Conservation (phyloP, 2,888 invertebrate genomes). For the Diogma glabrata region DNA sequence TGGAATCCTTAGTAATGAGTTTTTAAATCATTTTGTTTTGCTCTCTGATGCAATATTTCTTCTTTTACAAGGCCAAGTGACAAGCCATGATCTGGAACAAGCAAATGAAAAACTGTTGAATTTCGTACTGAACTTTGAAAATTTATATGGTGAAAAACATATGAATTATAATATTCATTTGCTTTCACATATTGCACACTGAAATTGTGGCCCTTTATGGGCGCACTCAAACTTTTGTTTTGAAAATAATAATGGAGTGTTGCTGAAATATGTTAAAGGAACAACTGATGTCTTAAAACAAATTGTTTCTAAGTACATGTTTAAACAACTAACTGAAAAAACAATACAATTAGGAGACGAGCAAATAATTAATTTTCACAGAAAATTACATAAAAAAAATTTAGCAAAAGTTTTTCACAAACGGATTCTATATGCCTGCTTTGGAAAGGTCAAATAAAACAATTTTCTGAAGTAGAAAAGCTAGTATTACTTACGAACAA, state of each 20-base stretch:
- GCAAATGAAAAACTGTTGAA: not conserved
- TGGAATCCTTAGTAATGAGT: not conserved
- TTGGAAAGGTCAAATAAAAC: not conserved
- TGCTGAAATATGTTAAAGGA: not conserved
- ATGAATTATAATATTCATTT: constrained; percentile 10
- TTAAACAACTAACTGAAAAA: not conserved
- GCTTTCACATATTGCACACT: not conserved
- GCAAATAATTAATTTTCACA: not conserved
- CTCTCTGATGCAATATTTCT: constrained; percentile 4
- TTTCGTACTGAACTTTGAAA: constrained; percentile 8
- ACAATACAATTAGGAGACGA: not conserved
- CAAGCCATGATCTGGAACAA: not conserved
- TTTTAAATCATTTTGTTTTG: not conserved
- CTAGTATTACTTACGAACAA: not conserved
- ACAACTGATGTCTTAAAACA: constrained; percentile 5
- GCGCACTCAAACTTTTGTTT: constrained; percentile 1
- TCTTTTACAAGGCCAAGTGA: not conserved
- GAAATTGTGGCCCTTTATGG: constrained; percentile 5
- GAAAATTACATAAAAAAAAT: not conserved
- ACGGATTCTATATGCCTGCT: not conserved
- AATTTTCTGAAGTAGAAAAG: not conserved
- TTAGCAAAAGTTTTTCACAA: not conserved
- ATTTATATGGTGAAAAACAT: constrained; percentile 7
- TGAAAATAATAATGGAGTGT: not conserved
- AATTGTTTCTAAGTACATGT: not conserved